Conservation (phyloP, 2,888 invertebrate genomes). For the Ernsta delagoae region DNA sequence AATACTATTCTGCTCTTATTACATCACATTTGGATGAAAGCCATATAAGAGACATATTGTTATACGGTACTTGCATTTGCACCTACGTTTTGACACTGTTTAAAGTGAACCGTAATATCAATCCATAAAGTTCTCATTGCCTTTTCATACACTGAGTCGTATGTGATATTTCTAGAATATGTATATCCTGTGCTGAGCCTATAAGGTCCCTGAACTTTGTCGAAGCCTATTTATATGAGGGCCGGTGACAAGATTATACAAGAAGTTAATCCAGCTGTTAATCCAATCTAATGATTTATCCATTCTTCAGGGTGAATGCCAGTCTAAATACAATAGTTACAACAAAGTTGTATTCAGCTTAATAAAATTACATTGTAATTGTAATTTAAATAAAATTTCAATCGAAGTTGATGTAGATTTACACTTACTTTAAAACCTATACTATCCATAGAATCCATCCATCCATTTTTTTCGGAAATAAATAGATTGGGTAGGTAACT, state of each 20-base stretch:
- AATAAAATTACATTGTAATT: neutral
- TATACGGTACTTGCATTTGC: slow-evolving; percentile 45
- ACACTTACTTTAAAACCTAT: no score
- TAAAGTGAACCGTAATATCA: slow-evolving; percentile 17
- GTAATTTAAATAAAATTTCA: no score
- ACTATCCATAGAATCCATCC: no score
- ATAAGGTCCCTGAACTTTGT: slow-evolving; percentile 52
- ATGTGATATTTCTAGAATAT: slow-evolving; percentile 29
- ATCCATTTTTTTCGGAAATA: neutral
- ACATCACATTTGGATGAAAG: slow-evolving; percentile 50
- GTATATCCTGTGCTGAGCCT: slow-evolving; percentile 45
- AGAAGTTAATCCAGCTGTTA: slow-evolving; percentile 15
- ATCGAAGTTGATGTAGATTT: no score
- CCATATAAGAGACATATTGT: slow-evolving; percentile 45
- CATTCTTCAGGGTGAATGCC: slow-evolving; percentile 3
- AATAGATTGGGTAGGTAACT: neutral
- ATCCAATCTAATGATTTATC: slow-evolving; percentile 21
- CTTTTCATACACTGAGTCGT: neutral
- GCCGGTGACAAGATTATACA: slow-evolving; percentile 37
- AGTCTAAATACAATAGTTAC: neutral
- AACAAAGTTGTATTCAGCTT: neutral
- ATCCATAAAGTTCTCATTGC: neutral
- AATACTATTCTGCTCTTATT: slow-evolving; percentile 45
- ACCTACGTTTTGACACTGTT: slow-evolving; percentile 33
- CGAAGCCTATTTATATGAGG: slow-evolving; percentile 52